A percentile compares a stretch with the other conserved stretches of the same genome.
Conservation (phyloP, 2,888 invertebrate genomes). For the Tetragonula carbonaria region DNA sequence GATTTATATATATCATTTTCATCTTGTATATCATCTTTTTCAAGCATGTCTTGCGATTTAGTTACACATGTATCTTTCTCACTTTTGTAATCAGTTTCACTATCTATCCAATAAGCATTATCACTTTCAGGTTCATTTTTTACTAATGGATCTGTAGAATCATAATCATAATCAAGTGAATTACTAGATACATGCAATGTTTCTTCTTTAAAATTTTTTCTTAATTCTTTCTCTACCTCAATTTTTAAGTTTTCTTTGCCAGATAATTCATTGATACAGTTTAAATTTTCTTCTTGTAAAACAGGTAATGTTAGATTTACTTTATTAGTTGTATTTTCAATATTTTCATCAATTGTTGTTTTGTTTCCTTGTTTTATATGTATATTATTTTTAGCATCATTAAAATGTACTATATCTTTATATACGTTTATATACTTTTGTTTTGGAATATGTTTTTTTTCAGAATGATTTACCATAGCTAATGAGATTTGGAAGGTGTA, state of each 20-base stretch:
- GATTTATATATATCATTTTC: conserved; percentile 47
- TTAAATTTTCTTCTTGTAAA: conserved; percentile 16
- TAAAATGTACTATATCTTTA: conserved; percentile 20
- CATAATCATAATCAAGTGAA: conserved; percentile 16
- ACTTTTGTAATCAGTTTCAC: conserved; percentile 33
- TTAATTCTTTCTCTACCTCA: conserved; percentile 10
- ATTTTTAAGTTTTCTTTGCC: conserved; percentile 16
- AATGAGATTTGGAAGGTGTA: conserved; percentile 64
- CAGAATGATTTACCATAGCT: conserved; percentile 47
- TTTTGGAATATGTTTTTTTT: conserved; percentile 23
- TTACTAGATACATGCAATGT: conserved; percentile 18
- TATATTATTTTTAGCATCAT: conserved; percentile 23
- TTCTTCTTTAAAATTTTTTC: conserved; percentile 27
- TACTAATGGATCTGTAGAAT: conserved; percentile 13
- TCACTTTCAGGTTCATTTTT: conserved; percentile 40
- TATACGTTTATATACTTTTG: conserved; percentile 31
- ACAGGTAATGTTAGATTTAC: conserved; percentile 15
- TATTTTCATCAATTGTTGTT: background rate
- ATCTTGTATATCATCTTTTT: conserved; percentile 22
- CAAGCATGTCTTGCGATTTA: conserved; percentile 19
- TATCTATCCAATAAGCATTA: conserved; percentile 23
- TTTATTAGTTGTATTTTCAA: conserved; percentile 25
- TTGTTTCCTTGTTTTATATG: conserved; percentile 15
- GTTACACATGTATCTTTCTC: conserved; percentile 6
- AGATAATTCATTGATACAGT: background rate